Evolutionary conservation across 2,797 vertebrate genomes (phyloP).

Genomic region (Pseudomugil gertrudae): DNA sequence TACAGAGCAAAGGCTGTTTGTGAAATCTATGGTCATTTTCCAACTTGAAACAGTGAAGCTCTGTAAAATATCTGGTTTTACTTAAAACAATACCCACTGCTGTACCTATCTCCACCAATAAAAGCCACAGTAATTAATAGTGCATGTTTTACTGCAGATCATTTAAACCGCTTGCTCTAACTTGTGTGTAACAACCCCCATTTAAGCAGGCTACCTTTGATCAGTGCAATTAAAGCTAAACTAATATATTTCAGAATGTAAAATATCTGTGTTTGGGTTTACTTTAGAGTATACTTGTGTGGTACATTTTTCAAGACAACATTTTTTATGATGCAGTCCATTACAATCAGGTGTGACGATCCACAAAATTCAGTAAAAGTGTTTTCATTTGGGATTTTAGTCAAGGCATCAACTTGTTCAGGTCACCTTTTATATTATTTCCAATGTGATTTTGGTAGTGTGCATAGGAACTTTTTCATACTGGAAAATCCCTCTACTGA

Average conservation of each 20-base stretch:
- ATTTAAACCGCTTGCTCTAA: background rate
- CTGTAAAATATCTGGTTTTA: background rate
- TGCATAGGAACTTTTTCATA: too few relatives aligned
- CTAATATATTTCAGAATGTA: background rate
- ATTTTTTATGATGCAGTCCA: too few relatives aligned
- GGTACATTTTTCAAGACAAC: too few relatives aligned
- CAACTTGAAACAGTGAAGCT: background rate
- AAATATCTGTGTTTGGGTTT: background rate
- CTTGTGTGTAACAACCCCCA: background rate
- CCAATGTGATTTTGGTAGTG: background rate
- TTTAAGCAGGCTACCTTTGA: background rate
- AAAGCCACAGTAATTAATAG: background rate
- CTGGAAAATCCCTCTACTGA: background rate
- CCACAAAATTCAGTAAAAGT: background rate
- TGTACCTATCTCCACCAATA: background rate
- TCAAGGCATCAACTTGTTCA: background rate
- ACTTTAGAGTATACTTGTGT: too few relatives aligned
- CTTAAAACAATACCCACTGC: background rate
- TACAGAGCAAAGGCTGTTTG: background rate
- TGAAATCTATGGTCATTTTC: background rate
- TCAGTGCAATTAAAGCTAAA: background rate
- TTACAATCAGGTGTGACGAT: background rate
- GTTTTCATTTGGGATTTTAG: background rate
- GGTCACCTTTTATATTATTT: background rate
- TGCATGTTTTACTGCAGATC: background rate